Percentiles rank a stretch among this genome's conserved stretches.
Evolutionary conservation across 2,888 invertebrate genomes (phyloP).

Genomic region (Thymelicus sylvestris): DNA sequence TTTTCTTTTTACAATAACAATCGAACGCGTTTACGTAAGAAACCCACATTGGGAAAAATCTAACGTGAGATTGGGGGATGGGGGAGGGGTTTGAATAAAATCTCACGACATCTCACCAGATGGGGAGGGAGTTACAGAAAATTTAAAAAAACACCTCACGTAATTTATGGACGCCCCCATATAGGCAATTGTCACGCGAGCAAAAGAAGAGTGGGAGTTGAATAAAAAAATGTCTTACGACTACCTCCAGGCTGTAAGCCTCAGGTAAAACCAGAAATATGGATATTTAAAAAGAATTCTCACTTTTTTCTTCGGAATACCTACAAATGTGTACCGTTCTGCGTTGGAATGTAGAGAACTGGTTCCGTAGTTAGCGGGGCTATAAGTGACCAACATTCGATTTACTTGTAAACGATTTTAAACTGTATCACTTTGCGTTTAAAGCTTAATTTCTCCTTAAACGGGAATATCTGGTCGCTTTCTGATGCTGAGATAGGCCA

Average conservation of each 20-base stretch:
- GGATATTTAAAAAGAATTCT: conserved; percentile 14
- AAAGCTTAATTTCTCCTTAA: conserved; percentile 40
- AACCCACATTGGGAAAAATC: no score
- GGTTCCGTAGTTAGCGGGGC: conserved; percentile 63
- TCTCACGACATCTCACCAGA: no score
- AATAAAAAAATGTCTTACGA: no score
- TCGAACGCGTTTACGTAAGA: no score
- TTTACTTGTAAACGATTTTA: conserved; percentile 39
- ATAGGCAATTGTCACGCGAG: no score
- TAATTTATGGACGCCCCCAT: no score
- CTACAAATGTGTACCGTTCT: conserved; percentile 27
- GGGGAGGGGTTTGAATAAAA: no score
- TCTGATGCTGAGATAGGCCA: conserved; percentile 45
- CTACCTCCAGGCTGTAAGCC: not conserved
- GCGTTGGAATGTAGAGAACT: conserved; percentile 65
- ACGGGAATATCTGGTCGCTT: conserved; percentile 44
- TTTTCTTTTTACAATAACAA: no score
- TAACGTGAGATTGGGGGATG: no score
- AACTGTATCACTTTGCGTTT: conserved; percentile 41
- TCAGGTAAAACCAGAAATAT: conserved; percentile 11
- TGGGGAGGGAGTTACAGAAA: no score
- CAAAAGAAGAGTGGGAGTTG: no score
- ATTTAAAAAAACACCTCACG: no score
- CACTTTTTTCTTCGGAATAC: conserved; percentile 3
- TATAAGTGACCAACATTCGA: conserved; percentile 56